Base-by-base conservation (phyloP, 2,797 vertebrate genomes). In the Craterocephalus amniculus region DNA sequence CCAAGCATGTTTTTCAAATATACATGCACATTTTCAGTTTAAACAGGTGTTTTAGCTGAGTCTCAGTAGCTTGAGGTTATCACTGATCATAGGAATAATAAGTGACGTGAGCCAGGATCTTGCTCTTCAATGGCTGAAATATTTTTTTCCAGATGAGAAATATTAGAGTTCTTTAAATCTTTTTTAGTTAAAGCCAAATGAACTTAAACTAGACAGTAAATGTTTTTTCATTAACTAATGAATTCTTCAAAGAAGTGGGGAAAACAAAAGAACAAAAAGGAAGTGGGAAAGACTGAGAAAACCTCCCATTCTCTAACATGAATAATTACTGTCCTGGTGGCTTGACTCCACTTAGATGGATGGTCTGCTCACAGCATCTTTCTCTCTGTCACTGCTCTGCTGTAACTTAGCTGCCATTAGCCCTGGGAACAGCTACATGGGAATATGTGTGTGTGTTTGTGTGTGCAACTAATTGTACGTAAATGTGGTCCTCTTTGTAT, bases 371-470 rank as follows among this genome's bases (percentile, higher is more conserved):
- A 81, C 69, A 75, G 16, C 40, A 65, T 71, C 24, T 52, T 76
- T 61, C 40, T 31, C 32, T 8, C 12, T 6, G 14, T 70, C 63
- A 20, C 43, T 36, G 38, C 63, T 78, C 62, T 54, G 43, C 65
- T 84, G 70, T 81, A 72, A 86, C 66, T 83, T 74, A 68, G 58
- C 63, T 67, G 65, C 68, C 45, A 67, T 71, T 43, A 36, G 35
- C 79, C 79, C 76, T 76, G 68, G 82, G 83, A 82, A 87, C 80
- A 83, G 77, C 76, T 83, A 78, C 38, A 29, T 67, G 70, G 79
- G 78, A 80, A 34, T 40, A 31, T 67, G 16, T 73, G 26, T 67
- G 54, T 80, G 14, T 67, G 16, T 73, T 22, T 67, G 54, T 80
- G 14, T 67, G 55, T 80, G 16, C 43, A 27, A 34, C 55, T 74